Evolutionary conservation across 2,113 vertebrate species (phyloP), one percentile per base, ranked within the genome.

Genomic region (Cyrtonyx montezumae): DNA sequence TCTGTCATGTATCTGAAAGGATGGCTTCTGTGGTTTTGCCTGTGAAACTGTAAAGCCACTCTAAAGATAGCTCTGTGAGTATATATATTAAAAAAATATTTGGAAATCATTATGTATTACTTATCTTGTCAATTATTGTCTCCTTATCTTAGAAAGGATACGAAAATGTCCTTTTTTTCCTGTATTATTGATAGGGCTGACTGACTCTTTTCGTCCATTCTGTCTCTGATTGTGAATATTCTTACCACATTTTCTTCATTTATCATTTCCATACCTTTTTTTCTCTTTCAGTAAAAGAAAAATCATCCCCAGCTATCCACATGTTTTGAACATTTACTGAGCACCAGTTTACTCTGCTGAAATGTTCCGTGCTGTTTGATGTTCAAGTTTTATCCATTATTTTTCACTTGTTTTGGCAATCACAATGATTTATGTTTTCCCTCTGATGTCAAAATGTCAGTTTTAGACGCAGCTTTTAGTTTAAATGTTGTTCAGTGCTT

Each of bases 401-500:
- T 88, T 91, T 88, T 56, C 34, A 56, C 51, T 81, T 78, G 40
- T 80, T 95, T 90, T 79, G 62, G 66, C 65, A 80, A 80, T 86
- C 77, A 53, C 40, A 73, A 36, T 88, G 78, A 92, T 95, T 92
- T 83, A 51, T 91, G 53, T 80, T 93, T 94, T 88, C 65, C 23
- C 68, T 95, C 62, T 79, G 21, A 49, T 90, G 94, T 66, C 56
- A 42, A 81, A 81, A 76, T 88, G 62, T 76, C 77, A 76, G 11
- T 88, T 88, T 49, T 49, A 71, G 28, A 19, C 30, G 32, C 51
- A 30, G 28, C 9, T 90, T 94, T 91, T 94, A 65, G 79, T 95
- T 71, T 75, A 22, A 81, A 76, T 61, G n/a, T 73, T 13, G 12
- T 56, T 42, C 74, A 81, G 73, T 79, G 26, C 43, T 90, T 86